Evolutionary conservation across 2,113 vertebrate species (phyloP), one percentile per base, ranked within the genome.

Genomic region (Clinocottus analis): DNA sequence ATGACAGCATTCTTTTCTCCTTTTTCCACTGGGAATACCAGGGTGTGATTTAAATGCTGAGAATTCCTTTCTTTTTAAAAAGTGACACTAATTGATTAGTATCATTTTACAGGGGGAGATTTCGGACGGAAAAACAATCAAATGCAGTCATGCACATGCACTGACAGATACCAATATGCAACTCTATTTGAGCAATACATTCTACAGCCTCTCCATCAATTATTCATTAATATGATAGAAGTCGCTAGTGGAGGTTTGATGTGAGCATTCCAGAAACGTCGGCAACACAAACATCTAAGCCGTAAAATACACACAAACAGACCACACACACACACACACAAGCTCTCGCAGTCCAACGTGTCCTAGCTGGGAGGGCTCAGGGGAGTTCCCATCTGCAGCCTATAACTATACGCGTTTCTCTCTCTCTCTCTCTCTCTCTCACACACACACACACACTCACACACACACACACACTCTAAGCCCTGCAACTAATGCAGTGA

Each of bases 1-100:
- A 23, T 67, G 79, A 80, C 83, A 77, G 89, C 83, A 86, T 91
- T 87, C 83, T 87, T 82, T 87, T 87, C 64, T 78, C 59, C n/a
- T 63, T 29, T 60, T 67, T 77, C 51, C 74, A 31, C 23, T 13
- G 72, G 68, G 86, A 78, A 88, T 79, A 86, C 72, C 67, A 80
- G 59, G 55, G 16, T 12, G 51, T 67, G 23, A 56, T 81, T 76
- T 73, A 70, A 89, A 73, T 77, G 59, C 53, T 23, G 7, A 33
- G 37, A 69, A 63, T 55, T 61, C 27, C 1, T 60, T 59, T 0
- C 0, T 27, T 21, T 72, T 59, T 76, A 37, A 63, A 80, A 72
- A 72, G 39, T 76, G 78, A 85, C 85, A 82, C 73, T 84, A 86
- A 89, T 90, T 82, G 33, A 80, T 62, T 41, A 83, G 60, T 63